Evolutionary conservation across 2,797 vertebrate genomes (phyloP).

Genomic region (Natrix natrix): DNA sequence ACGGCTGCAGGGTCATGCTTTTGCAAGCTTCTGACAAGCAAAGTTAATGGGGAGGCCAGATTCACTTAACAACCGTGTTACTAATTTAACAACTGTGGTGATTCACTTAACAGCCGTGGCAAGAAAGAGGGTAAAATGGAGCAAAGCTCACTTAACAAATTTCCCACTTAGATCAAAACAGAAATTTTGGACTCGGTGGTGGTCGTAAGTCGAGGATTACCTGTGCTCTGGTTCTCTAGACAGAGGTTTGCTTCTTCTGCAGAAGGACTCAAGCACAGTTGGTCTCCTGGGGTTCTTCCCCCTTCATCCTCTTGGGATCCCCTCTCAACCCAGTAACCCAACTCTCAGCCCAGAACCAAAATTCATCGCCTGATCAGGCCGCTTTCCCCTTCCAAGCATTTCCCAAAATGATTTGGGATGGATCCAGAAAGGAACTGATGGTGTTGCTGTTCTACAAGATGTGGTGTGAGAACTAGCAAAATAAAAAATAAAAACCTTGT

Average conservation of each 20-base stretch:
- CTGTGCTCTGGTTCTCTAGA: not conserved
- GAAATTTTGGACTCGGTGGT: too few relatives aligned
- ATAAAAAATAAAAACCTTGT: not conserved
- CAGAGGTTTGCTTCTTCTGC: not conserved
- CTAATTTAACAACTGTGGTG: too few relatives aligned
- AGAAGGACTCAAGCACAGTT: not conserved
- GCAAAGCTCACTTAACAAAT: too few relatives aligned
- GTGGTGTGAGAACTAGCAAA: not conserved
- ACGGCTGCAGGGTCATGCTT: too few relatives aligned
- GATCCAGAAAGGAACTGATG: not conserved
- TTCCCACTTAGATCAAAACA: too few relatives aligned
- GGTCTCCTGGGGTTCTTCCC: not conserved
- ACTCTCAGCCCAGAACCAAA: not conserved
- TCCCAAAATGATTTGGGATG: not conserved
- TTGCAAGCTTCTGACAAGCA: too few relatives aligned
- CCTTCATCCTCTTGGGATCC: not conserved
- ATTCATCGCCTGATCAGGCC: not conserved
- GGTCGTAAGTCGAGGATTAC: too few relatives aligned
- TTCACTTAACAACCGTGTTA: too few relatives aligned
- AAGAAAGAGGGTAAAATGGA: too few relatives aligned
- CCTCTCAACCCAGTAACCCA: not conserved
- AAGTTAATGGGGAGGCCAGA: too few relatives aligned
- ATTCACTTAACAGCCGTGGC: too few relatives aligned
- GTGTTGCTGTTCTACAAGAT: not conserved
- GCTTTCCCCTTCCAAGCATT: not conserved